Evolutionary conservation across 2,888 invertebrate species (phyloP).

Genomic region (Trichopoda pennipes): DNA sequence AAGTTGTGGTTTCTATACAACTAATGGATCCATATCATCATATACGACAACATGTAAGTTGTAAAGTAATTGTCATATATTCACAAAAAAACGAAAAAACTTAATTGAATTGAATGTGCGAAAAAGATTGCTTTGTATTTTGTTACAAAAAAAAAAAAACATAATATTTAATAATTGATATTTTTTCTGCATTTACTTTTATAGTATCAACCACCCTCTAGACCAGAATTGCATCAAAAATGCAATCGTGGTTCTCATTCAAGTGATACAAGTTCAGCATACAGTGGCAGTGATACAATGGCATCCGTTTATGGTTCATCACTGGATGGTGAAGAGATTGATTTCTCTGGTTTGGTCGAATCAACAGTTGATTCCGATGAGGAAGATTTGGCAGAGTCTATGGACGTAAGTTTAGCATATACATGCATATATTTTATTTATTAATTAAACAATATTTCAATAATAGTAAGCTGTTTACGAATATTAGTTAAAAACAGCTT

Average conservation of each 20-base stretch:
- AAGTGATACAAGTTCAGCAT: conserved; percentile 97
- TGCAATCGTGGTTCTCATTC: conserved; percentile 91
- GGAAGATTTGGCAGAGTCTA: conserved; percentile 93
- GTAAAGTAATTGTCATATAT: conserved; percentile 54
- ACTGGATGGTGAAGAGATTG: conserved; percentile 90
- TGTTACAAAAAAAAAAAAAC: conserved; percentile 50
- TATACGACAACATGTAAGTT: conserved; percentile 77
- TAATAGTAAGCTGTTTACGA: background rate
- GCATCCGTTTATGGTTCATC: conserved; percentile 94
- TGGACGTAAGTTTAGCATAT: conserved; percentile 85
- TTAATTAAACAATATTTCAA: background rate
- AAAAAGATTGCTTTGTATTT: conserved; percentile 54
- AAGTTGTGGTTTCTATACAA: conserved; percentile 67
- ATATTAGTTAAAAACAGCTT: no score
- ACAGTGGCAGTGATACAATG: conserved; percentile 98
- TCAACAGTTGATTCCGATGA: conserved; percentile 98
- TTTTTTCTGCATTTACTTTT: conserved; percentile 20
- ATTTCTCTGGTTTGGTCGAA: conserved; percentile 96
- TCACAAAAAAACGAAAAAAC: conserved; percentile 13
- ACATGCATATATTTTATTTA: background rate
- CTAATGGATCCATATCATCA: conserved; percentile 78
- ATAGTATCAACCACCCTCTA: conserved; percentile 72
- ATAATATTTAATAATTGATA: conserved; percentile 50
- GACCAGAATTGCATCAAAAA: conserved; percentile 91
- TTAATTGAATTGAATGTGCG: conserved; percentile 8